Conservation (phyloP, 2,888 invertebrate species). For the Calliopum simillimum region DNA sequence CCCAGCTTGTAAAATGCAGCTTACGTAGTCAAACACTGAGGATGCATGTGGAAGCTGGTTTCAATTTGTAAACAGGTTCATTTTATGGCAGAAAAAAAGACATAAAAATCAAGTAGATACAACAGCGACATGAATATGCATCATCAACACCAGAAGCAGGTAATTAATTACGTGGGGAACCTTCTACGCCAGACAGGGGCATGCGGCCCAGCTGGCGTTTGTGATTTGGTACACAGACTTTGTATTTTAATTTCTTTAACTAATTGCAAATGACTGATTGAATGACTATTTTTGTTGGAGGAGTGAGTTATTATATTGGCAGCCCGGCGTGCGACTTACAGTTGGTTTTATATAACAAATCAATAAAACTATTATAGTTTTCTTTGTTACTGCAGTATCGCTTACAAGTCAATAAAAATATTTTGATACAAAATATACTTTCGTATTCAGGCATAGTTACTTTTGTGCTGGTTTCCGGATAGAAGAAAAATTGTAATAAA, state of each 20-base stretch:
- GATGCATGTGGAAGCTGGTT: not conserved
- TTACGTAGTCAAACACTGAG: not conserved
- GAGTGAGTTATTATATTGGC: not conserved
- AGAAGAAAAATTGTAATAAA: too few species aligned
- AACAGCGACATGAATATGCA: not conserved
- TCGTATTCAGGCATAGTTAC: too few species aligned
- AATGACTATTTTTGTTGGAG: too few species aligned
- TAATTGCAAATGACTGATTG: not conserved
- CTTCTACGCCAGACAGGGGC: too few species aligned
- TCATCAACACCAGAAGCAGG: not conserved
- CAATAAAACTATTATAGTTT: not conserved
- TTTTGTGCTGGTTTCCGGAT: too few species aligned
- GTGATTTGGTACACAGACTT: conserved; percentile 13
- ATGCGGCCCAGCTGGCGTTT: too few species aligned
- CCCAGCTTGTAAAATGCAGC: not conserved
- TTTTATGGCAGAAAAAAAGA: not conserved
- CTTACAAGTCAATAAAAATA: not conserved
- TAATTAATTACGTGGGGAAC: conserved; percentile 24
- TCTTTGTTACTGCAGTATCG: not conserved
- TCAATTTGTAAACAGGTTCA: conserved; percentile 19
- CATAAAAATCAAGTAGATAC: not conserved
- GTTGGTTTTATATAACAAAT: not conserved
- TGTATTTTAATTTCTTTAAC: not conserved
- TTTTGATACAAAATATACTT: not conserved
- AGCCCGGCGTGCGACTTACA: not conserved